Conservation (phyloP, 2,888 invertebrate genomes). For the Eudemis profundana region DNA sequence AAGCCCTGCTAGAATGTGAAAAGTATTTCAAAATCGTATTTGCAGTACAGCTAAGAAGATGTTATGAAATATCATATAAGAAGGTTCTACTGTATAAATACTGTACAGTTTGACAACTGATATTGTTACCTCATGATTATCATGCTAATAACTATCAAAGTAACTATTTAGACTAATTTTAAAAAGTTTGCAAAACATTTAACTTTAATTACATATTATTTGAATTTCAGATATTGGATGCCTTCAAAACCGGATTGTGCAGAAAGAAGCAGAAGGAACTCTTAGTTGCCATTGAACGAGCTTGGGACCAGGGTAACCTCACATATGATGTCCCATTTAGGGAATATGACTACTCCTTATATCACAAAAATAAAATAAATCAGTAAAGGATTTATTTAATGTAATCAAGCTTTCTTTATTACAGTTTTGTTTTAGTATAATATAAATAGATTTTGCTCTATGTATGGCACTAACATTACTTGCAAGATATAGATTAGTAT, state of each 20-base stretch:
- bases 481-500: constrained; percentile 36
- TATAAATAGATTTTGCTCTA: constrained; percentile 23
- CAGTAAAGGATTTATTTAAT: constrained; percentile 46
- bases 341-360: constrained; percentile 93
- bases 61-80: too few relatives aligned
- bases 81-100: too few relatives aligned
- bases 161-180: too few relatives aligned
- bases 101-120: too few relatives aligned
- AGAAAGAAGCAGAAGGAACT: constrained; percentile 91
- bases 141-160: too few relatives aligned
- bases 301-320: constrained; percentile 92
- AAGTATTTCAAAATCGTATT: too few relatives aligned
- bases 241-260: constrained; percentile 92
- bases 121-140: too few relatives aligned
- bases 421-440: constrained; percentile 16
- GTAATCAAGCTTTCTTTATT: constrained; percentile 5
- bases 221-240: constrained; percentile 83
- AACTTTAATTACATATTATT: constrained; percentile 8
- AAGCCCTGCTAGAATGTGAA: too few relatives aligned
- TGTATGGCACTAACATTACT: constrained; percentile 42
- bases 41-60: too few relatives aligned
- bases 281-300: constrained; percentile 91
- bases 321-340: constrained; percentile 94
- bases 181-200: background rate
- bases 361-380: constrained; percentile 66